These are phyloP conservation scores for Junonia oenone DNA, from an alignment of 2,888 invertebrate genomes.

Conservation along the genomic window DNA sequence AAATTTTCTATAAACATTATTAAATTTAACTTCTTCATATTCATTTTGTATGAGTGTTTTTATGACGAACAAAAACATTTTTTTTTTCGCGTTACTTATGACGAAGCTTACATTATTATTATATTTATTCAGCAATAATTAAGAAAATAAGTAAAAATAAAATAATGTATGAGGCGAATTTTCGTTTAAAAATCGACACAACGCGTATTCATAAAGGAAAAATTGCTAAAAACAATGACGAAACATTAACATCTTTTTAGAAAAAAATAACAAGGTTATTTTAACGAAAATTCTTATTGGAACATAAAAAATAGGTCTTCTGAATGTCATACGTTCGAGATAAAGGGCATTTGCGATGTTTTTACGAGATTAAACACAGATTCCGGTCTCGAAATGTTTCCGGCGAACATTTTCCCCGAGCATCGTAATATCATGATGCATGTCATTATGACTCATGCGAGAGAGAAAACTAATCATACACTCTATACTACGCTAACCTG, in stretches of 20 bases:
- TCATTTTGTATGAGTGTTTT: too few relatives aligned
- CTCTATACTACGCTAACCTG: slow-evolving; percentile 30
- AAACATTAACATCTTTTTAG: slow-evolving; percentile 7
- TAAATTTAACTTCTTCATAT: too few relatives aligned
- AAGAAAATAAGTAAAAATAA: not conserved
- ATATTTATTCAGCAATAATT: not conserved
- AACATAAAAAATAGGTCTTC: slow-evolving; percentile 27
- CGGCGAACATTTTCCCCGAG: slow-evolving; percentile 22
- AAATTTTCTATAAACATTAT: too few relatives aligned
- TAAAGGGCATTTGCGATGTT: slow-evolving; percentile 30
- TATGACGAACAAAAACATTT: not conserved
- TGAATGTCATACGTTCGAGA: slow-evolving; percentile 30
- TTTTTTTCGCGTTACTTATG: not conserved
- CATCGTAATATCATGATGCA: slow-evolving; percentile 11
- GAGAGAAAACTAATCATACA: slow-evolving; percentile 39
- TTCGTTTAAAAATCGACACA: not conserved
- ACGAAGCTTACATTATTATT: too few relatives aligned
- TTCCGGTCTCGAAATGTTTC: slow-evolving; percentile 30
- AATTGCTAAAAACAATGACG: slow-evolving; percentile 7
- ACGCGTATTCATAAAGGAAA: slow-evolving; percentile 1
- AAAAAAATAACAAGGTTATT: slow-evolving; percentile 15
- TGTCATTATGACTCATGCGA: slow-evolving; percentile 43
- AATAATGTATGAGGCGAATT: not conserved
- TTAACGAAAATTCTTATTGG: slow-evolving; percentile 16
- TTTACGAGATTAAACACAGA: slow-evolving; percentile 25